Evolutionary conservation across 2,888 invertebrate species (phyloP).

Genomic region (Coecobrya sp.): DNA sequence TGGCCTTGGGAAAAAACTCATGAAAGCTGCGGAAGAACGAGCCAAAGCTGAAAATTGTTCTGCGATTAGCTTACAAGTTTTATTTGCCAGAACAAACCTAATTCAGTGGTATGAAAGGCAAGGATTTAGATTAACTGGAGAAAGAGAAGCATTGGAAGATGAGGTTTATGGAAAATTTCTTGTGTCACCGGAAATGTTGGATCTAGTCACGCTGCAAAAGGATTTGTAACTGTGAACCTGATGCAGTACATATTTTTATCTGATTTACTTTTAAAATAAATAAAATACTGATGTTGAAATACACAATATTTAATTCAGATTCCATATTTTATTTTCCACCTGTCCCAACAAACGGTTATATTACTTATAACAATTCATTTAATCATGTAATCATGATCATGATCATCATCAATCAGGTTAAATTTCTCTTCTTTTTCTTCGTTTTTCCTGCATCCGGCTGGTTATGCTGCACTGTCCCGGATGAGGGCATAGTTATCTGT

Average conservation of each 20-base stretch:
- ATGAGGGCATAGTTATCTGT: background rate
- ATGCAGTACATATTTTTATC: no score
- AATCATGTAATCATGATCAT: no score
- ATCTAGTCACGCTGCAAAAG: background rate
- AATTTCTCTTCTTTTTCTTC: background rate
- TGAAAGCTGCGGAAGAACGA: slow-evolving; percentile 15
- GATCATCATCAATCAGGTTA: no score
- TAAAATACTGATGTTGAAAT: no score
- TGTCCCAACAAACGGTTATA: no score
- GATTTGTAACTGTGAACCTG: background rate
- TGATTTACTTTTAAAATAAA: no score
- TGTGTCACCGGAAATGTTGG: background rate
- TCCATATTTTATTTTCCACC: no score
- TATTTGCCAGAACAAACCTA: background rate
- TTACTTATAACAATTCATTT: no score
- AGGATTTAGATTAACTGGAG: slow-evolving; percentile 46
- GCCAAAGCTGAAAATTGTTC: background rate
- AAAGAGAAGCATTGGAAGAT: background rate
- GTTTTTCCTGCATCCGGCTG: background rate
- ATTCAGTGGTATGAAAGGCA: slow-evolving; percentile 57
- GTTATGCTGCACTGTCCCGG: background rate
- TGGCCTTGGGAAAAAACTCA: slow-evolving; percentile 40
- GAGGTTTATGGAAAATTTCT: background rate
- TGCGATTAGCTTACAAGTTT: background rate
- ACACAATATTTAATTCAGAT: no score